Conservation (phyloP, 2,797 vertebrate species). For the Anas bernieri region DNA sequence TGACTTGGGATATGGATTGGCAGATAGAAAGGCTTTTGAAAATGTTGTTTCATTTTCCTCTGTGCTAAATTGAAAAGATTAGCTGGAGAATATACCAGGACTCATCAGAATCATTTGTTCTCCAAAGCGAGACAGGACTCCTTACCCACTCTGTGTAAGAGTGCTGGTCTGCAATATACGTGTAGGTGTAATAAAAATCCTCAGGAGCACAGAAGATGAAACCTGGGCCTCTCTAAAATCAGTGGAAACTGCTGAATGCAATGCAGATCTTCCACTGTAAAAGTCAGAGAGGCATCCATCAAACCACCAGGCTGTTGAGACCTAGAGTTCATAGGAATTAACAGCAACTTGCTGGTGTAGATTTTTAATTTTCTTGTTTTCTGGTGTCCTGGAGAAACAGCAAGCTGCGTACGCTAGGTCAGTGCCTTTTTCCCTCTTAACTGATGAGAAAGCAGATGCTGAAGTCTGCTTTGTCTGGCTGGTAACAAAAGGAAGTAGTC, state of each 20-base stretch:
- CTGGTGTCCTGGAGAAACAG: background rate
- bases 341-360: background rate
- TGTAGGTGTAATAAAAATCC: background rate
- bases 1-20: background rate
- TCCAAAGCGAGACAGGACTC: background rate
- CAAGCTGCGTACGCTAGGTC: background rate
- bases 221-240: background rate
- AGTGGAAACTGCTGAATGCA: background rate
- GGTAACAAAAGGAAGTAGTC: background rate
- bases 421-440: background rate
- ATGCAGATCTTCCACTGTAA: background rate
- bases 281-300: background rate
- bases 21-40: background rate
- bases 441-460: background rate
- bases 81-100: background rate
- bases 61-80: background rate
- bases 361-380: background rate
- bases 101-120: background rate
- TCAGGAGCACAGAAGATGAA: background rate
- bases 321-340: background rate
- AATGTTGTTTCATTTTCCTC: background rate
- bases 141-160: background rate
- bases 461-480: background rate
- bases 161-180: background rate
- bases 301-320: background rate